Conservation (phyloP, 2,888 invertebrate genomes). For the Pollenia angustigena region DNA sequence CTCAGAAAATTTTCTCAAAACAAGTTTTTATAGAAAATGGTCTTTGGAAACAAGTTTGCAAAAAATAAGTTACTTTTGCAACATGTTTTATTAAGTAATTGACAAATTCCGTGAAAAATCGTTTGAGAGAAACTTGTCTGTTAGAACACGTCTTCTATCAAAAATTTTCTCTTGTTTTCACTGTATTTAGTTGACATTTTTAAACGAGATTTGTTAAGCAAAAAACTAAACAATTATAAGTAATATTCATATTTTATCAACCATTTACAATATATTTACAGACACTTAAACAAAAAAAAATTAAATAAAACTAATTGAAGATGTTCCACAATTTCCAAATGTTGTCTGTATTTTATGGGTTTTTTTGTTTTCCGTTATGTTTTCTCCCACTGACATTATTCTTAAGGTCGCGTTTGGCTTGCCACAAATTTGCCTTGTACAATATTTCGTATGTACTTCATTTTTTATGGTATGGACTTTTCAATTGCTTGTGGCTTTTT, state of each 20-base stretch:
- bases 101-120: no score
- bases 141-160: no score
- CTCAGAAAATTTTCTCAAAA: no score
- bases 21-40: no score
- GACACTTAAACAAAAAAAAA: background rate
- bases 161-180: no score
- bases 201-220: background rate
- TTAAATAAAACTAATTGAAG: slow-evolving; percentile 1
- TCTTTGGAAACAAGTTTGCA: no score
- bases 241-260: slow-evolving; percentile 1
- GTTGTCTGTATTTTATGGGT: slow-evolving; percentile 1
- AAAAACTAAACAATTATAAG: slow-evolving; percentile 7
- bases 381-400: slow-evolving; percentile 23
- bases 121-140: no score
- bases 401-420: slow-evolving; percentile 33
- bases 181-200: no score
- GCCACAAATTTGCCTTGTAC: slow-evolving; percentile 9
- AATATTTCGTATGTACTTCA: slow-evolving; percentile 2
- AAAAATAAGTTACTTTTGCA: no score
- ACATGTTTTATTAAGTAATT: no score
- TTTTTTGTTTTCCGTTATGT: background rate
- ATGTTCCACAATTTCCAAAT: slow-evolving; percentile 12
- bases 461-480: slow-evolving; percentile 23
- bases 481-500: slow-evolving; percentile 35
- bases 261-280: background rate